phyloP scores from a whole-genome alignment of 2,797 vertebrate species.

The Naso thynnoides region DNA sequence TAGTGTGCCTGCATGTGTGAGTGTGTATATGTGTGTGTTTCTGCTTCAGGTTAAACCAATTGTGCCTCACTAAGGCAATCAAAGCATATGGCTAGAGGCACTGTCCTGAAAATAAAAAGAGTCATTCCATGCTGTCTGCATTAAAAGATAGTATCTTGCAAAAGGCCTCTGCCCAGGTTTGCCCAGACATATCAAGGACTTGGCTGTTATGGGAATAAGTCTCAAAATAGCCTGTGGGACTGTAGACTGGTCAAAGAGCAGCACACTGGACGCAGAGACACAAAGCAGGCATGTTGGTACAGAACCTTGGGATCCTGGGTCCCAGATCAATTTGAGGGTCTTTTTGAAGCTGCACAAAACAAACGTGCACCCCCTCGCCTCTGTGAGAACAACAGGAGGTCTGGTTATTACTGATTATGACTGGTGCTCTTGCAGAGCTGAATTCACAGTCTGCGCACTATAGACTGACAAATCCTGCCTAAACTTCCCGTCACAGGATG shows the following conservation, averaged over 20 bases:
- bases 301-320: slow-evolving; percentile 48
- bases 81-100: slow-evolving; percentile 44
- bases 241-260: slow-evolving; percentile 64
- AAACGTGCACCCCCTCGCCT: slow-evolving; percentile 33
- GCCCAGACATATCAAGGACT: slow-evolving; percentile 60
- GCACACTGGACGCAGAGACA: slow-evolving; percentile 52
- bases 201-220: slow-evolving; percentile 62
- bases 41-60: slow-evolving; percentile 44
- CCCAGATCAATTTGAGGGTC: slow-evolving; percentile 63
- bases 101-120: slow-evolving; percentile 42
- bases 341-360: slow-evolving; percentile 61
- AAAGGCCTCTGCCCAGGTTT: slow-evolving; percentile 49
- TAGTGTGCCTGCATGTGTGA: neutral
- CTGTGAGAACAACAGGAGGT: slow-evolving; percentile 60
- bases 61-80: slow-evolving; percentile 38
- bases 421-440: slow-evolving; percentile 47
- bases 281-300: slow-evolving; percentile 60
- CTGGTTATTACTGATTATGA: slow-evolving; percentile 72
- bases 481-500: slow-evolving; percentile 47
- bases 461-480: slow-evolving; percentile 42
- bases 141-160: slow-evolving; percentile 55
- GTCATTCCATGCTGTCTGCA: slow-evolving; percentile 43
- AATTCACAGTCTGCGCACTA: slow-evolving; percentile 32
- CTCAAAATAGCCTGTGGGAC: slow-evolving; percentile 76
- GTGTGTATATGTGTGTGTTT: slow-evolving; percentile 17